These are phyloP conservation scores for Threskiornis aethiopicus DNA, from an alignment of 2,797 vertebrate species.

Conservation along the genomic window DNA sequence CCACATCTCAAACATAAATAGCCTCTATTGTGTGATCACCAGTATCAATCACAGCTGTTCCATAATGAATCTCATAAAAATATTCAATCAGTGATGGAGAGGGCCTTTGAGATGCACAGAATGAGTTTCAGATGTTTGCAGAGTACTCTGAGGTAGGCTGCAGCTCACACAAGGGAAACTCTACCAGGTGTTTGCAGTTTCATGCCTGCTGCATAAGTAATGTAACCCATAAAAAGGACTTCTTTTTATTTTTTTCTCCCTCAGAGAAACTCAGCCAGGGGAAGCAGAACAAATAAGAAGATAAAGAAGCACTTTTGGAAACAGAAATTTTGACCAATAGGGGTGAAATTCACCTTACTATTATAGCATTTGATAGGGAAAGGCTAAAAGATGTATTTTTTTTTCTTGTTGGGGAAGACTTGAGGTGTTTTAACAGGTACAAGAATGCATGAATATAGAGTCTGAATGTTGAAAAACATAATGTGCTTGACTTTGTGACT, in stretches of 20 bases:
- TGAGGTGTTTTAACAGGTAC: not conserved
- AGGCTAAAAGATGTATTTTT: not conserved
- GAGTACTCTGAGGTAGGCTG: slow-evolving; percentile 59
- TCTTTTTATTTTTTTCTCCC: not conserved
- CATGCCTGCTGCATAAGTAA: slow-evolving; percentile 69
- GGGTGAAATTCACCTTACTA: not conserved
- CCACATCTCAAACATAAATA: slow-evolving; percentile 58
- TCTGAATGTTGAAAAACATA: not conserved
- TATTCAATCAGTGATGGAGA: slow-evolving; percentile 62
- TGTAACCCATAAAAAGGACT: slow-evolving; percentile 47
- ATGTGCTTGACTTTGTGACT: not conserved
- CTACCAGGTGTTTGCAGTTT: slow-evolving; percentile 72
- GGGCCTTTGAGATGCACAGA: slow-evolving; percentile 61
- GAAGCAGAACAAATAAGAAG: slow-evolving; percentile 42
- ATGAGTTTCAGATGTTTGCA: slow-evolving; percentile 72
- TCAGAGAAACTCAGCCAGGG: slow-evolving; percentile 2
- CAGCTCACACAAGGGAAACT: slow-evolving; percentile 58
- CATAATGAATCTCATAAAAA: slow-evolving; percentile 65
- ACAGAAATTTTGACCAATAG: slow-evolving; percentile 6
- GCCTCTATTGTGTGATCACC: slow-evolving; percentile 47
- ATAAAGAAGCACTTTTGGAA: slow-evolving; percentile 22
- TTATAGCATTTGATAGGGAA: not conserved
- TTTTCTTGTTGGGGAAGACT: not conserved
- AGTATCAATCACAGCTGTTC: slow-evolving; percentile 63
- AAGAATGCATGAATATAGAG: not conserved